These are phyloP conservation scores for Platichthys stellatus DNA, from an alignment of 2,113 vertebrate genomes.

Conservation along the genomic window DNA sequence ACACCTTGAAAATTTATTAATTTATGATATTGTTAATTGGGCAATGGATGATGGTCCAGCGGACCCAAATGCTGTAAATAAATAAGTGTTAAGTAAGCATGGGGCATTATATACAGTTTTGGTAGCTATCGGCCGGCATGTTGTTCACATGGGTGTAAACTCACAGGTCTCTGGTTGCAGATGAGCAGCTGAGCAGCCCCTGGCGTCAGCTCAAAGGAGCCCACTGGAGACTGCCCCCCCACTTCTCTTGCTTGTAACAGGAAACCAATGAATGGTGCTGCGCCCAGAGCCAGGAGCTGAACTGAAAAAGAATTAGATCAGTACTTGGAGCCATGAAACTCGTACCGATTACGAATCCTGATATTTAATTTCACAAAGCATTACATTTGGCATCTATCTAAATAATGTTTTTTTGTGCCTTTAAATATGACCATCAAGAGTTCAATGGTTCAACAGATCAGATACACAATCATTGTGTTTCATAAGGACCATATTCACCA, in stretches of 20 bases:
- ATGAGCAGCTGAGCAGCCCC: conserved; percentile 35
- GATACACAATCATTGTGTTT: too few relatives aligned
- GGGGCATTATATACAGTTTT: neutral
- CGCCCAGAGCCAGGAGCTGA: conserved; percentile 38
- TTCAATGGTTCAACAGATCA: too few relatives aligned
- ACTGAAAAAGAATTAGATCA: conserved; percentile 61
- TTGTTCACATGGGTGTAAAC: conserved; percentile 29
- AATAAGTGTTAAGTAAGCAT: neutral
- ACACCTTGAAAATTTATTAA: too few relatives aligned
- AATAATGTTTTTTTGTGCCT: too few relatives aligned
- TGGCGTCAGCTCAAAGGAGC: conserved; percentile 60
- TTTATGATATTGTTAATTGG: too few relatives aligned
- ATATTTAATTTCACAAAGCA: neutral
- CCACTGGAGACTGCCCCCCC: conserved; percentile 47
- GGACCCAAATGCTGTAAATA: too few relatives aligned
- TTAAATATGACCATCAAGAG: too few relatives aligned
- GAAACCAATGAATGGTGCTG: conserved; percentile 74
- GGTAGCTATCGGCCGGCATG: neutral
- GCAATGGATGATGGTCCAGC: too few relatives aligned
- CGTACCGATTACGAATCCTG: neutral
- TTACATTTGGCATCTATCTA: neutral
- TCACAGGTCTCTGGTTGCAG: conserved; percentile 65
- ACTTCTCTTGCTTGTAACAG: conserved; percentile 74
- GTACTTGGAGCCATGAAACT: neutral
- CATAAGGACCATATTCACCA: too few relatives aligned